A percentile compares a stretch with the other conserved stretches of the same genome.
Conservation (phyloP, 2,888 invertebrate genomes). For the Lymantria dispar region DNA sequence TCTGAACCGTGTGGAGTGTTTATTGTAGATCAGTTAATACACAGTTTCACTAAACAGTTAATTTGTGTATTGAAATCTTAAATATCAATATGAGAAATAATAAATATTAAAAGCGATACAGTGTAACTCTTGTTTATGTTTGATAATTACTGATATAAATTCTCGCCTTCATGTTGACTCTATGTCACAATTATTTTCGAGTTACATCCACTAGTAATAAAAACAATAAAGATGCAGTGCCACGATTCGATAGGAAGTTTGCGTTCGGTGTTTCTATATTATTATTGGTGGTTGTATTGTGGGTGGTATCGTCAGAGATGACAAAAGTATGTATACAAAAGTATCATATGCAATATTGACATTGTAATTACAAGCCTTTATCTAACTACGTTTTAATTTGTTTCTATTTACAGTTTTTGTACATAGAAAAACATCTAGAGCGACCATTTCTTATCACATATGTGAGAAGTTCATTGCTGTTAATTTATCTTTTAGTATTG, state of each 20-base stretch:
- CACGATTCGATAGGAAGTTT: conserved; percentile 76
- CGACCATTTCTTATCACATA: conserved; percentile 98
- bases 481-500: conserved; percentile 94
- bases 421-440: conserved; percentile 91
- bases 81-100: too few species aligned
- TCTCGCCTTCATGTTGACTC: conserved; percentile 73
- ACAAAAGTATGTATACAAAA: conserved; percentile 87
- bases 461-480: conserved; percentile 96
- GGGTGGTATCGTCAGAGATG: conserved; percentile 97
- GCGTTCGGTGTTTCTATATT: conserved; percentile 93
- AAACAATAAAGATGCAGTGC: conserved; percentile 63
- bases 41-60: too few species aligned
- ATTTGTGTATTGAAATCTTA: too few species aligned
- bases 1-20: too few species aligned
- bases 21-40: too few species aligned
- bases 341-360: not conserved
- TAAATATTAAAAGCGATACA: too few species aligned
- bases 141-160: conserved; percentile 2
- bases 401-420: conserved; percentile 88
- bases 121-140: too few species aligned
- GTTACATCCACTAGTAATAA: conserved; percentile 59
- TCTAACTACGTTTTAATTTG: conserved; percentile 7
- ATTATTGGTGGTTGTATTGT: conserved; percentile 95
- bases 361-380: not conserved
- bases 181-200: conserved; percentile 77